A percentile compares a stretch with the other conserved stretches of the same genome.
Evolutionary conservation across 2,888 invertebrate genomes (phyloP).

Genomic region (Euproctis similis): DNA sequence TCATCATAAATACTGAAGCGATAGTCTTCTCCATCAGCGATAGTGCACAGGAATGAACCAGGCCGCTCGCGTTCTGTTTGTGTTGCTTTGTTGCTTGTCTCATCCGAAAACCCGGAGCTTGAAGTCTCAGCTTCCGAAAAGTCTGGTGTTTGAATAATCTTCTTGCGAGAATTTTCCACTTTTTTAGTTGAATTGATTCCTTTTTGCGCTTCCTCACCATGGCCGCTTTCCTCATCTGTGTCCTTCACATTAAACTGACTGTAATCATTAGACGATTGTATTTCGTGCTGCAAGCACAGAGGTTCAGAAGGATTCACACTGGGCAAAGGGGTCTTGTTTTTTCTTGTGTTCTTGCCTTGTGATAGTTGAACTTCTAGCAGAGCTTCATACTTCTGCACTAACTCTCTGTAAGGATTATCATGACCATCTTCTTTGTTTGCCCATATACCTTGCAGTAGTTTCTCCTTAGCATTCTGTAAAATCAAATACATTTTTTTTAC

Average conservation of each 20-base stretch:
- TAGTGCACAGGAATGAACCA: constrained; percentile 89
- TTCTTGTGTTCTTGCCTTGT: constrained; percentile 72
- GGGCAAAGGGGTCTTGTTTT: constrained; percentile 45
- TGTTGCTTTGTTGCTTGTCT: constrained; percentile 87
- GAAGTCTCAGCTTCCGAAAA: constrained; percentile 91
- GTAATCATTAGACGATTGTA: constrained; percentile 84
- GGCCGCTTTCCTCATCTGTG: constrained; percentile 79
- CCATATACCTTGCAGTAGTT: constrained; percentile 70
- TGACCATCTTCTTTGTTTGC: constrained; percentile 70
- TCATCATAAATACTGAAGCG: constrained; percentile 90
- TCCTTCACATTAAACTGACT: constrained; percentile 79
- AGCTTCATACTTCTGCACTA: constrained; percentile 91
- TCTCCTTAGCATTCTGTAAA: constrained; percentile 70
- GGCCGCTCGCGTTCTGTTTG: constrained; percentile 86
- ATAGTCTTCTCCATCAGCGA: constrained; percentile 90
- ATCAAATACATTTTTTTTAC: too few species aligned
- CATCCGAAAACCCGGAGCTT: constrained; percentile 89
- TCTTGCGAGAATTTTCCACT: constrained; percentile 61
- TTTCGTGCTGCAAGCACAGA: constrained; percentile 81
- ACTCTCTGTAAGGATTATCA: constrained; percentile 84
- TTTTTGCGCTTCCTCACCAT: constrained; percentile 72
- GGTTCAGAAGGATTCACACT: constrained; percentile 56
- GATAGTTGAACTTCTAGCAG: constrained; percentile 84
- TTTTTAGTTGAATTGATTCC: constrained; percentile 66
- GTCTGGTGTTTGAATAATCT: constrained; percentile 84